These are phyloP conservation scores for Scytalopus superciliaris DNA, from an alignment of 2,113 vertebrate species.

Conservation along the genomic window DNA sequence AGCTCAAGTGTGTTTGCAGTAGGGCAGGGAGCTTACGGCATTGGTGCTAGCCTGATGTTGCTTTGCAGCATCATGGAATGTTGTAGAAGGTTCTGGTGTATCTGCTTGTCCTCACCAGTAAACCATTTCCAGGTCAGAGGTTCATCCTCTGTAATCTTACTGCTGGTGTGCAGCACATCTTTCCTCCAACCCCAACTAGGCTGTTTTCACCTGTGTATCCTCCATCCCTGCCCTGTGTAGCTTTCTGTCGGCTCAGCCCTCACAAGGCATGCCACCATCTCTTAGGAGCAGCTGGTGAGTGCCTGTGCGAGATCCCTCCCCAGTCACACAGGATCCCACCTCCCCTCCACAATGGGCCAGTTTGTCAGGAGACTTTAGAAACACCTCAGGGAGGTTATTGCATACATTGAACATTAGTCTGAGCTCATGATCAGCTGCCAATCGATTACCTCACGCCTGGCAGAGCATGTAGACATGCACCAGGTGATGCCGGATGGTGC, in stretches of 20 bases:
- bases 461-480: neutral
- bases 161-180: neutral
- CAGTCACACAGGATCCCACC: neutral
- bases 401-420: slow-evolving; percentile 14
- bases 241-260: neutral
- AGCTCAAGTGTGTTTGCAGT: neutral
- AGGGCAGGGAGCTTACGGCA: neutral
- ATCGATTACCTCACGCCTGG: slow-evolving; percentile 44
- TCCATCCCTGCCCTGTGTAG: neutral
- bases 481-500: neutral
- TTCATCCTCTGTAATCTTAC: neutral
- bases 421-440: slow-evolving; percentile 33
- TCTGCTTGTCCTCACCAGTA: neutral
- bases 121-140: neutral
- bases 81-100: neutral
- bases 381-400: slow-evolving; percentile 50
- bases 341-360: neutral
- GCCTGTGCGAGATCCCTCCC: neutral
- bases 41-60: neutral
- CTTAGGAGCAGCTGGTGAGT: neutral
- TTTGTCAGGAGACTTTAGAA: neutral
- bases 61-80: neutral
- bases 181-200: neutral
- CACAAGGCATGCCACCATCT: neutral
- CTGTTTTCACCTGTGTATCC: neutral